Conservation (phyloP, 2,113 vertebrate genomes). For the Tachysurus fulvidraco region DNA sequence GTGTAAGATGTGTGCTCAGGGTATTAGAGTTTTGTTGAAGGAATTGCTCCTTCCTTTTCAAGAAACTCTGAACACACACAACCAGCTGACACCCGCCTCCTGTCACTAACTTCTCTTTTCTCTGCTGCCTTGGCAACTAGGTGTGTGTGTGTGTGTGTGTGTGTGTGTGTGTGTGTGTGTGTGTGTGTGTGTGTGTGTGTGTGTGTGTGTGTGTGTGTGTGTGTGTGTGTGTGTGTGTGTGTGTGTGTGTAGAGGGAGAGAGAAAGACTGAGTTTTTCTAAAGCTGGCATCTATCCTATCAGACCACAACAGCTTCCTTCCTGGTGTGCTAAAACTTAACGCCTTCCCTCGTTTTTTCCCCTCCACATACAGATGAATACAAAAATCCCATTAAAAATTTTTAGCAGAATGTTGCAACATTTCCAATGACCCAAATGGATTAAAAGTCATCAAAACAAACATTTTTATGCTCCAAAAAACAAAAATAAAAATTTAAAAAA, state of each 20-base stretch:
- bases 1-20: slow-evolving; percentile 20
- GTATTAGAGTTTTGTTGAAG: slow-evolving; percentile 9
- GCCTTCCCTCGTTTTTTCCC: slow-evolving; percentile 34
- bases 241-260: slow-evolving; percentile 9
- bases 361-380: slow-evolving; percentile 53
- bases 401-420: slow-evolving; percentile 56
- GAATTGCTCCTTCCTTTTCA: slow-evolving; percentile 38
- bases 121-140: slow-evolving; percentile 61
- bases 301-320: slow-evolving; percentile 69
- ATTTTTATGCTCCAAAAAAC: slow-evolving; percentile 61
- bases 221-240: slow-evolving; percentile 26
- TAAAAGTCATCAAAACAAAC: slow-evolving; percentile 72
- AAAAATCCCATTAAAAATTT: slow-evolving; percentile 62
- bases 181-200: slow-evolving; percentile 43
- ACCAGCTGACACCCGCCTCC: slow-evolving; percentile 47
- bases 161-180: background rate
- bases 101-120: slow-evolving; percentile 58
- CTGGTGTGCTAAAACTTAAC: slow-evolving; percentile 67
- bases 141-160: slow-evolving; percentile 47
- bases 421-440: slow-evolving; percentile 67
- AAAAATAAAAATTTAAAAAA: slow-evolving; percentile 54
- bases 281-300: slow-evolving; percentile 76
- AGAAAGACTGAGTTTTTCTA: slow-evolving; percentile 45
- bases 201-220: slow-evolving; percentile 61
- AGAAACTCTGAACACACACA: slow-evolving; percentile 36